Evolutionary conservation across 1,140 invertebrate genomes (phyloP).

Genomic region (Sesamia nonagrioides): DNA sequence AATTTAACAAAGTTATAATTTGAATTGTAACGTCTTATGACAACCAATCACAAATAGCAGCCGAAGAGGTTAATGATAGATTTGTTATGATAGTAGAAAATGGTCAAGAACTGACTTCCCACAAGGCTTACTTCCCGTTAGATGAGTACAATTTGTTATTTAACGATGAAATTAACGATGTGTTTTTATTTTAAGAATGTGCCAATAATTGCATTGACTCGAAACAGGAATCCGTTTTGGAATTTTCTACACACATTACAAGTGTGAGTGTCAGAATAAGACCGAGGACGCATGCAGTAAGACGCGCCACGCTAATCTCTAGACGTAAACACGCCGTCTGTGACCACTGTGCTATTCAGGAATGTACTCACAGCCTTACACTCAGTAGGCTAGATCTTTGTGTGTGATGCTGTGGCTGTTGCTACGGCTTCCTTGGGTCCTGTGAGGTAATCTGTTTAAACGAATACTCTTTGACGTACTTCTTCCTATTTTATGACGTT

Average conservation of each 20-base stretch:
- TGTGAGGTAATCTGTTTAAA: background rate
- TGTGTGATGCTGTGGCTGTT: background rate
- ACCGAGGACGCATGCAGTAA: background rate
- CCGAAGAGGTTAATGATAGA: too few species aligned
- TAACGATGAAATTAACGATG: too few species aligned
- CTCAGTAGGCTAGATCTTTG: background rate
- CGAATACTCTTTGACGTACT: background rate
- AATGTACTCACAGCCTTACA: background rate
- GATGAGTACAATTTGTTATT: too few species aligned
- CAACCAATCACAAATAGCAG: too few species aligned
- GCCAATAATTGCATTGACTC: too few species aligned
- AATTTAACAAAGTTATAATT: too few species aligned
- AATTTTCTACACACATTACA: background rate
- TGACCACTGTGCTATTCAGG: conserved; percentile 40
- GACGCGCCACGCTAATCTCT: conserved; percentile 42
- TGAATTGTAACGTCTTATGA: too few species aligned
- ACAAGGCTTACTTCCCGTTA: too few species aligned
- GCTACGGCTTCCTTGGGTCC: background rate
- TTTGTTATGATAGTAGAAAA: too few species aligned
- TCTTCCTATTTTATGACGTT: background rate
- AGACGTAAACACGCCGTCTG: conserved; percentile 51
- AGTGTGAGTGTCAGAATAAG: conserved; percentile 22
- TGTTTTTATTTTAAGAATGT: too few species aligned
- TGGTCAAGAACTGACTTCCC: too few species aligned
- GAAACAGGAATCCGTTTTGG: background rate